These are phyloP conservation scores for Lytechinus pictus DNA, from an alignment of 35 echinoderm and acorn worm genomes.

Conservation along the genomic window DNA sequence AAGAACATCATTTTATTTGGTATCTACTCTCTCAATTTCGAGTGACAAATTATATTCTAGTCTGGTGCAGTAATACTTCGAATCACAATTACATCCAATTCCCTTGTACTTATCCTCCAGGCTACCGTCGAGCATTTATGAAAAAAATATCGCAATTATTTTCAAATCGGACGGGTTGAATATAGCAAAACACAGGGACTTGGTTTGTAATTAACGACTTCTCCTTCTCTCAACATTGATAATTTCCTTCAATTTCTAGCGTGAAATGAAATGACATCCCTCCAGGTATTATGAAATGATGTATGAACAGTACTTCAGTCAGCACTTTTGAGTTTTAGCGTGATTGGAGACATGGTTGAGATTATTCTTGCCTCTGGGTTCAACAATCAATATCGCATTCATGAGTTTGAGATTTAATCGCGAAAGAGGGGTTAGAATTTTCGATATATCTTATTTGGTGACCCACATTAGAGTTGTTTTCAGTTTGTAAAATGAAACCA, in stretches of 20 bases:
- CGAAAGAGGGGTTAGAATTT: background rate
- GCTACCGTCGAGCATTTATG: background rate
- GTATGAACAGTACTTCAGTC: background rate
- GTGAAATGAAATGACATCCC: background rate
- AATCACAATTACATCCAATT: background rate
- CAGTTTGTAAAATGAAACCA: background rate
- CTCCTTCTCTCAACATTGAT: background rate
- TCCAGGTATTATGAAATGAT: background rate
- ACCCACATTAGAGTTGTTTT: background rate
- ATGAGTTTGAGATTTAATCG: background rate
- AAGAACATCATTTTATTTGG: no score
- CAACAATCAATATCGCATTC: background rate
- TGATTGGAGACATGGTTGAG: background rate
- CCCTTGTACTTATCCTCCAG: background rate
- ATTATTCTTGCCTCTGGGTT: background rate
- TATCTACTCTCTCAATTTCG: no score
- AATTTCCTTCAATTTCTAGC: background rate
- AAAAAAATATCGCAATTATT: background rate
- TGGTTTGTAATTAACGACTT: background rate
- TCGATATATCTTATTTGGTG: background rate
- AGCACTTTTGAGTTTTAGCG: background rate
- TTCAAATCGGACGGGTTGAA: background rate
- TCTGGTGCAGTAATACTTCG: no score
- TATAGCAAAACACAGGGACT: background rate
- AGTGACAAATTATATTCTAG: no score